phyloP scores from a whole-genome alignment of 2,797 vertebrate species.

The Brachymystax lenok region DNA sequence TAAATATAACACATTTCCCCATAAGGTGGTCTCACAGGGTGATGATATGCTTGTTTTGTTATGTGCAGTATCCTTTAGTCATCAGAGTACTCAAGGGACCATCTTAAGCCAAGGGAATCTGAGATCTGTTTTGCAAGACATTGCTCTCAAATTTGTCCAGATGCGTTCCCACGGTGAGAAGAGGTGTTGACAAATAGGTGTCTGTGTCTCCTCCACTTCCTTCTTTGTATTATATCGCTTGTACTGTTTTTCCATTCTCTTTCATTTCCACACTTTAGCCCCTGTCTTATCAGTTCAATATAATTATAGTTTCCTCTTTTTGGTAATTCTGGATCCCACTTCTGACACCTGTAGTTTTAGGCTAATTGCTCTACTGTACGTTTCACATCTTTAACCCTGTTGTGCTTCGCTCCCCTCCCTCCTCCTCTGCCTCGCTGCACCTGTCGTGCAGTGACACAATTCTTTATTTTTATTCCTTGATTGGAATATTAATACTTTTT shows the following conservation, averaged over 20 bases:
- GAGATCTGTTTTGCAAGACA: background rate
- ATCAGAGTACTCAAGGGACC: background rate
- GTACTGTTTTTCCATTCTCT: background rate
- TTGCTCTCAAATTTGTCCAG: background rate
- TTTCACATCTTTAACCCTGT: background rate
- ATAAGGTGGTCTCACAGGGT: background rate
- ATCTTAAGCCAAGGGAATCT: background rate
- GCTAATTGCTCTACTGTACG: background rate
- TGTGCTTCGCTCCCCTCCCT: background rate
- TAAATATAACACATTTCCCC: background rate
- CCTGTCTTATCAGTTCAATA: background rate
- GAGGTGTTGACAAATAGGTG: background rate
- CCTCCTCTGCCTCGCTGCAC: slow-evolving; percentile 29
- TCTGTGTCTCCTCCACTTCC: background rate
- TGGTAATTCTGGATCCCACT: too few relatives aligned
- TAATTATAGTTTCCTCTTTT: background rate
- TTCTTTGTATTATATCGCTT: background rate
- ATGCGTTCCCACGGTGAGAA: background rate
- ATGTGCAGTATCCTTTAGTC: background rate
- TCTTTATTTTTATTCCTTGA: slow-evolving; percentile 63
- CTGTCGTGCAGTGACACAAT: slow-evolving; percentile 49
- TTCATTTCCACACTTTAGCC: background rate
- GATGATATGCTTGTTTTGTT: background rate
- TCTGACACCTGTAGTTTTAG: background rate
- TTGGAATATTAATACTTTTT: slow-evolving; percentile 53